Evolutionary conservation across 2,888 invertebrate species (phyloP), one percentile per base, ranked within the genome.

Genomic region (Polyploca ridens): DNA sequence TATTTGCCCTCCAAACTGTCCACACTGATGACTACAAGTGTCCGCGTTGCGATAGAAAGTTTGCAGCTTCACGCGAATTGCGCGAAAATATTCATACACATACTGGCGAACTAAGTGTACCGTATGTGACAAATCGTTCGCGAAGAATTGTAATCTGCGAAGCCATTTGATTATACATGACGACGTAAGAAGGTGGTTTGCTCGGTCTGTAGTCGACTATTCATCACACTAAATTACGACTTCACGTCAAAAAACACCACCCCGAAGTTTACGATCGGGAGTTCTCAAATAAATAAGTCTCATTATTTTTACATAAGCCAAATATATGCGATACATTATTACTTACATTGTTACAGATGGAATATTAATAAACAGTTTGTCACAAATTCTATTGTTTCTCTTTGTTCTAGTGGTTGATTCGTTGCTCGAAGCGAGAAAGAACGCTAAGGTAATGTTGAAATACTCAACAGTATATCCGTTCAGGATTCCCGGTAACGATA

Each of bases 331-430:
- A 33, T 38, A n/a, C 16, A 14, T 11, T 16, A 38, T 11, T 38
- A 41, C 5, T 41, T 6, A 10, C 33, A 27, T 1, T 27, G 27
- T 13, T 10, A 60, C 16, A 60, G 11, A 35, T 35, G 38, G 60
- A 35, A 60, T 60, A 8, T 19, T 19, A 10, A 59, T 62, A 16
- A 72, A 49, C 72, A 76, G 67, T 75, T 78, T 70, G 79, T 71
- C 69, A 70, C 33, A 58, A 33, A 38, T 60, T 60, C 60, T 60
- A 54, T 60, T 60, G 74, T 82, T 83, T 88, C 84, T 87, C 75
- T 89, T 87, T 88, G 88, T 89, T 89, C 86, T 90, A 89, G 88
- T 84, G 72, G 72, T 80, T 76, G 81, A 84, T 81, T 74, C 81
- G 74, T 81, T 84, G 80, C 68, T 79, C 80, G 77, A 79, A 82